Base-by-base conservation (phyloP, 2,888 invertebrate genomes). In the Epinotia ramella region DNA sequence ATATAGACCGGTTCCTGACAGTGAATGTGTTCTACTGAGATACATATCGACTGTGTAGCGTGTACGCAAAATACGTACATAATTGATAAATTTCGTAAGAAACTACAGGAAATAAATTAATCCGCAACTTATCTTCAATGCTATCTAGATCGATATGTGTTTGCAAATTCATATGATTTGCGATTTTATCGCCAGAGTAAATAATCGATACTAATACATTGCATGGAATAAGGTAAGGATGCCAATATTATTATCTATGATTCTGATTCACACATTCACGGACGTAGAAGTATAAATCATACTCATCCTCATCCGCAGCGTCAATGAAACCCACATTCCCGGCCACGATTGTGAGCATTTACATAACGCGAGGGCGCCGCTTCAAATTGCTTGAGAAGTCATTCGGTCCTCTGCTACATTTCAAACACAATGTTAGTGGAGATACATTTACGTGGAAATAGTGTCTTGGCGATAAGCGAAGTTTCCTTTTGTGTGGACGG, bases 291-390 rank as follows among this genome's bases (percentile, higher is more conserved):
- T 28, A 6, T 13, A 33, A n/a, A 16, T 63, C 18, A 63, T 59
- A 40, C 44, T 56, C 56, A 57, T 67, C 33, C 57, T 68, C 20
- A 40, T 67, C 13, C 67, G 57, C 53, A 53, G 56, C 33, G 53
- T 68, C 44, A 68, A 59, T 59, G 57, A 16, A 68, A 59, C 68
- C 59, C 44, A 13, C 59, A 68, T 40, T 24, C 63, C 79, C 81
- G 81, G 81, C 73, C 77, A 57, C 72, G 67, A 77, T 77, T 79
- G 78, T 81, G 77, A 78, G 65, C 79, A 79, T 81, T 84, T 80
- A 79, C 82, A 81, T 82, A 80, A 78, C 73, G 77, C 66, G 70
- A 72, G 78, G 71, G 62, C 71, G 65, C 65, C 65, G 66, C 71
- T 70, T 67, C 71, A 76, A 76, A 76, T 76, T 72, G 76, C 77